Conservation (phyloP, 2,888 invertebrate species). For the Andrena dorsata region DNA sequence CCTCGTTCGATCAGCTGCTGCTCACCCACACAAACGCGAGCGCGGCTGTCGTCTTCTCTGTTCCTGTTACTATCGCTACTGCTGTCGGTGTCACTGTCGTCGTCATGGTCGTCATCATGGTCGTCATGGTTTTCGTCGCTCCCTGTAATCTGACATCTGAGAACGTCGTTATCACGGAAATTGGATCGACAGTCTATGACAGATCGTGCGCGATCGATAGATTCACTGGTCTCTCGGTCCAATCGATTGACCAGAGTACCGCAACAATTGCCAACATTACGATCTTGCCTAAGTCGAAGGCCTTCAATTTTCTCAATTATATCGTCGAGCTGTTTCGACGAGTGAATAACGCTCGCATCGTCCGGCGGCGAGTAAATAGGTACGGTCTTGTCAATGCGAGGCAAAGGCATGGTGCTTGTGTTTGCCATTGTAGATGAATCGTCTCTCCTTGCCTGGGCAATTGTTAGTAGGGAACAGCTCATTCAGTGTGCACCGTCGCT, state of each 20-base stretch:
- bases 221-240: neutral
- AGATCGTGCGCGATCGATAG: neutral
- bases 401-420: neutral
- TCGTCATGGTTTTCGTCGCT: neutral
- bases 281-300: neutral
- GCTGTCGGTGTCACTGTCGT: slow-evolving; percentile 37
- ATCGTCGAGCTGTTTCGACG: slow-evolving; percentile 62
- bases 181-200: neutral
- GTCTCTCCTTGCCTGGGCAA: neutral
- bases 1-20: slow-evolving; percentile 71
- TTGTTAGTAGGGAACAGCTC: neutral
- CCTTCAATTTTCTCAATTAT: slow-evolving; percentile 70
- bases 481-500: neutral
- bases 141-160: no score
- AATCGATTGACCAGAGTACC: neutral
- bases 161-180: no score
- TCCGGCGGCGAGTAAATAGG: slow-evolving; percentile 29
- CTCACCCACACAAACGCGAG: no score
- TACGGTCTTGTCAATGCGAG: neutral
- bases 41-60: no score
- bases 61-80: no score
- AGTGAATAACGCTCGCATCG: neutral
- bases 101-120: slow-evolving; percentile 37
- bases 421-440: slow-evolving; percentile 22
- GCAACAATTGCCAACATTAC: neutral